phyloP scores from a whole-genome alignment of 2,888 invertebrate species.

The Tenthredo notha region DNA sequence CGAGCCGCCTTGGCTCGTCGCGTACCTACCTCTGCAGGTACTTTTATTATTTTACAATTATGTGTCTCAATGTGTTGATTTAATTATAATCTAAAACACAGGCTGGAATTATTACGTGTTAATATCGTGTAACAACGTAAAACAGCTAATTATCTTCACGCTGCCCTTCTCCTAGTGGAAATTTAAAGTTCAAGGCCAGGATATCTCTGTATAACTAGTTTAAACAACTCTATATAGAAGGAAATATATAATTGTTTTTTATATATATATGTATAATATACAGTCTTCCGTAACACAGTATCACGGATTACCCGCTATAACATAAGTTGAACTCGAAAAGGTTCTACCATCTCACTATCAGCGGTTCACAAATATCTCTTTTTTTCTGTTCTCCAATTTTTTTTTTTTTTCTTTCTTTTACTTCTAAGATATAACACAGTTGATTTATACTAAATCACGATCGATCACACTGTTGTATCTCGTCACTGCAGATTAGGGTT shows the following conservation, averaged over 20 bases:
- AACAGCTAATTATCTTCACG: background rate
- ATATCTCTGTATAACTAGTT: background rate
- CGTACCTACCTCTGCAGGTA: background rate
- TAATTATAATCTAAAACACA: background rate
- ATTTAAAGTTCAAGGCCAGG: slow-evolving; percentile 37
- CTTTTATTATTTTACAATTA: slow-evolving; percentile 54
- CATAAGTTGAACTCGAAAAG: background rate
- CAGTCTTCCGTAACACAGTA: background rate
- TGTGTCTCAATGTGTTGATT: slow-evolving; percentile 32
- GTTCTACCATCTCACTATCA: slow-evolving; percentile 9
- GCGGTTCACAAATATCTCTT: background rate
- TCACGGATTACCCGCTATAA: background rate
- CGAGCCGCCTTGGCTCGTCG: slow-evolving; percentile 27
- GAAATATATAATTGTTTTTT: background rate
- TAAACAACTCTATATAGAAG: background rate
- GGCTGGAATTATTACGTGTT: background rate
- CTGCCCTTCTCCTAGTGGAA: background rate
- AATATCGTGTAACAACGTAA: background rate
- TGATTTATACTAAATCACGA: background rate
- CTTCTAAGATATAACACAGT: background rate
- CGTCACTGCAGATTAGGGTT: background rate
- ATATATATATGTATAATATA: background rate
- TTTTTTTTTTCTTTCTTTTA: background rate
- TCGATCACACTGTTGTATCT: background rate
- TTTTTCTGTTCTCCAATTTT: background rate